A percentile compares a stretch with the other conserved stretches of the same genome.
Evolutionary conservation across 2,113 vertebrate genomes (phyloP).

Genomic region (Heterotis niloticus): DNA sequence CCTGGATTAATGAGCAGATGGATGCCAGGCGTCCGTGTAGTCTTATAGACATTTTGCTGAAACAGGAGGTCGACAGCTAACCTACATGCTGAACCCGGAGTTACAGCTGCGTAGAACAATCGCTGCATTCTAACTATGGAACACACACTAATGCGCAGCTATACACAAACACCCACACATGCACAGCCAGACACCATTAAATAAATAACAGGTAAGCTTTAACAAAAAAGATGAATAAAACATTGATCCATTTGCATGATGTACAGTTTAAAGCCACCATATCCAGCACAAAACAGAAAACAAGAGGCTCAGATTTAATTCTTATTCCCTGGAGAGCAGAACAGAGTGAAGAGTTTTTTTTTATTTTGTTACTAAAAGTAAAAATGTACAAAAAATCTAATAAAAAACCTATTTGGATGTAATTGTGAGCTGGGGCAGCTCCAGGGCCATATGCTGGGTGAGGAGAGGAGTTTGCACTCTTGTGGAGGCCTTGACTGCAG

Average conservation of each 20-base stretch:
- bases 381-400: neutral
- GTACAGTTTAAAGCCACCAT: neutral
- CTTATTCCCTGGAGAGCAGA: neutral
- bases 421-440: neutral
- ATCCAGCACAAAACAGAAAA: neutral
- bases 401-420: constrained; percentile 21
- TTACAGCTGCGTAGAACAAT: neutral
- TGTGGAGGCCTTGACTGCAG: neutral
- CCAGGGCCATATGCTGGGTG: neutral
- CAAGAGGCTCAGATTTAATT: neutral
- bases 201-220: constrained; percentile 15
- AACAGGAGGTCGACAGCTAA: too few species aligned
- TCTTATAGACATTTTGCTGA: too few species aligned
- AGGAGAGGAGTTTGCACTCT: neutral
- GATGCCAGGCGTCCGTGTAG: too few species aligned
- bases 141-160: neutral
- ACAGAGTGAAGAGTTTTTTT: neutral
- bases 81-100: too few species aligned
- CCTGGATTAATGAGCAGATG: too few species aligned
- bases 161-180: neutral
- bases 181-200: neutral
- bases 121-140: neutral
- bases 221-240: constrained; percentile 12
- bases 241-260: constrained; percentile 11
- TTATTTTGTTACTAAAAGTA: neutral